phyloP scores from a whole-genome alignment of 2,797 vertebrate genomes.

The Hozukius guyotensis region DNA sequence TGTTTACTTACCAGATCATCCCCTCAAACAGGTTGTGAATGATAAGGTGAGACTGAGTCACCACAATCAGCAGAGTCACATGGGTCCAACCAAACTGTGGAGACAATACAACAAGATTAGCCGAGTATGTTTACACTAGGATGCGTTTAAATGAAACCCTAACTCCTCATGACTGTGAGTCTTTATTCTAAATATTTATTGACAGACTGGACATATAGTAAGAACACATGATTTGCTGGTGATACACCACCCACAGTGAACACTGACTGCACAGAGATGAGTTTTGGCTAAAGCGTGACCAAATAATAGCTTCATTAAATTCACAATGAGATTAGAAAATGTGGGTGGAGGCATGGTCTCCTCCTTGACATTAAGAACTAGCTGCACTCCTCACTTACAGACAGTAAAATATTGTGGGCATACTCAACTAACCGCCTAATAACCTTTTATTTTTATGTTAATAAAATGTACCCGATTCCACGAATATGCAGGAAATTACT shows the following conservation, averaged over 20 bases:
- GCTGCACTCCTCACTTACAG: not conserved
- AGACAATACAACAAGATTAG: not conserved
- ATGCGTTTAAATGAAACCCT: not conserved
- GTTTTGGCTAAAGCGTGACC: not conserved
- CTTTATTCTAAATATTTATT: not conserved
- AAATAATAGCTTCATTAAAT: not conserved
- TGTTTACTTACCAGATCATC: constrained; percentile 94
- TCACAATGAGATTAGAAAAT: not conserved
- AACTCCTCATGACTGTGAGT: not conserved
- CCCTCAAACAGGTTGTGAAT: constrained; percentile 99
- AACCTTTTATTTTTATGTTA: not conserved
- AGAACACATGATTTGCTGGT: not conserved
- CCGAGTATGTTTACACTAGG: not conserved
- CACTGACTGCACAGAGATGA: not conserved
- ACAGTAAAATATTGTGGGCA: not conserved
- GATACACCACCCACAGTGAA: not conserved
- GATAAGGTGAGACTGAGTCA: constrained; percentile 98
- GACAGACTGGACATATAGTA: not conserved
- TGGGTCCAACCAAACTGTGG: constrained; percentile 98
- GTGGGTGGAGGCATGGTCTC: not conserved
- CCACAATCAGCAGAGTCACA: constrained; percentile 96
- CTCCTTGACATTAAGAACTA: not conserved
- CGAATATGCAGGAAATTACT: no score
- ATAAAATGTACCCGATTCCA: no score
- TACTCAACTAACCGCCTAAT: not conserved